Evolutionary conservation across 2,888 invertebrate species (phyloP).

Genomic region (Drosophila neotestacea): DNA sequence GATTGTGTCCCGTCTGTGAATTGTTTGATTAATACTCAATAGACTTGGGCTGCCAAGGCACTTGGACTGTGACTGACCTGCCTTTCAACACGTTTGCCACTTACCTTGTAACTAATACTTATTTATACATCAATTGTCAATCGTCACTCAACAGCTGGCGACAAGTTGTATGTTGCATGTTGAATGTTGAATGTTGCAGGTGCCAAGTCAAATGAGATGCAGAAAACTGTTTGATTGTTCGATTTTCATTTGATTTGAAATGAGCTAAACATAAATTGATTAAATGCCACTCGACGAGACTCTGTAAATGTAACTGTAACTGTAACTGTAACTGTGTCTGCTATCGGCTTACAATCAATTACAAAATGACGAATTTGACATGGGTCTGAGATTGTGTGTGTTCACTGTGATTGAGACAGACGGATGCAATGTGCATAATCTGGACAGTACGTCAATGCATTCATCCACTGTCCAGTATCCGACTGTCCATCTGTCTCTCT

Average conservation of each 20-base stretch:
- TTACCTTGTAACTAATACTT: slow-evolving; percentile 62
- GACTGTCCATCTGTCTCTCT: slow-evolving; percentile 5
- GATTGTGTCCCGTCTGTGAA: slow-evolving; percentile 20
- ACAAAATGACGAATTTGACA: slow-evolving; percentile 75
- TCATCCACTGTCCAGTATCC: slow-evolving; percentile 22
- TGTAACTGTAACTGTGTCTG: slow-evolving; percentile 16
- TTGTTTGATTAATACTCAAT: slow-evolving; percentile 31
- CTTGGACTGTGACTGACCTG: slow-evolving; percentile 58
- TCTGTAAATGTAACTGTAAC: slow-evolving; percentile 16
- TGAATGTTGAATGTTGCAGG: neutral
- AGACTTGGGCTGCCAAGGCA: slow-evolving; percentile 46
- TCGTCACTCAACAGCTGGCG: slow-evolving; percentile 23
- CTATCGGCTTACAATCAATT: slow-evolving; percentile 70
- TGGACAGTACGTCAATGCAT: slow-evolving; percentile 66
- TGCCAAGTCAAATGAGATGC: slow-evolving; percentile 38
- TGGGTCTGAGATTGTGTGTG: slow-evolving; percentile 21
- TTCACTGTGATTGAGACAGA: slow-evolving; percentile 17
- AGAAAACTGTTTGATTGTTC: slow-evolving; percentile 3
- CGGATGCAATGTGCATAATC: slow-evolving; percentile 68
- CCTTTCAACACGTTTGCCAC: slow-evolving; percentile 67
- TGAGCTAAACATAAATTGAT: slow-evolving; percentile 63
- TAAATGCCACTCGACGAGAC: slow-evolving; percentile 64
- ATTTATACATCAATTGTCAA: slow-evolving; percentile 46
- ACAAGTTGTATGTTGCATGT: slow-evolving; percentile 2
- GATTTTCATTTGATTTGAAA: slow-evolving; percentile 36